phyloP scores from a whole-genome alignment of 2,888 invertebrate species.

The Amblyjoppa proteus region DNA sequence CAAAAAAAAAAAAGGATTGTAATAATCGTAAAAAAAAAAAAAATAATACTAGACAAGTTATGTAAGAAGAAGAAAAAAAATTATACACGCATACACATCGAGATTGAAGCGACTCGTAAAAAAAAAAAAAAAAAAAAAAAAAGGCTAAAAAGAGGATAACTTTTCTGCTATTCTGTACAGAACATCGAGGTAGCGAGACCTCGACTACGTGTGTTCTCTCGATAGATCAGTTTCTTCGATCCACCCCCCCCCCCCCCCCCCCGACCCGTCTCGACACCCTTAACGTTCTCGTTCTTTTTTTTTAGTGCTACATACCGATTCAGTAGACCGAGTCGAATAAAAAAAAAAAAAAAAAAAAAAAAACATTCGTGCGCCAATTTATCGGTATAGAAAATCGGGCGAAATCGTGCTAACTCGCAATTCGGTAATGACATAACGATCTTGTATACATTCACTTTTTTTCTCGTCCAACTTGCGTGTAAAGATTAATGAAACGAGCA shows the following conservation, averaged over 20 bases:
- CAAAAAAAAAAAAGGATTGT: constrained; percentile 48
- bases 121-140: constrained; percentile 12
- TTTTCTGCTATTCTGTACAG: constrained; percentile 47
- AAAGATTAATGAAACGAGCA: constrained; percentile 22
- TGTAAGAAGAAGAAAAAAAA: constrained; percentile 37
- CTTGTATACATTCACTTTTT: constrained; percentile 27
- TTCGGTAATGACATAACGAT: not conserved
- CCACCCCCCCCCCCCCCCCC: not conserved
- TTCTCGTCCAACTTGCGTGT: constrained; percentile 18
- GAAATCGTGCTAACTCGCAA: not conserved
- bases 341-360: not conserved
- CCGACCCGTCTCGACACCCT: constrained; percentile 18
- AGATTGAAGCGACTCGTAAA: constrained; percentile 27
- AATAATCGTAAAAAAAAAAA: constrained; percentile 49
- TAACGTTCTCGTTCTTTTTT: constrained; percentile 18
- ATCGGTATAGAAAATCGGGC: constrained; percentile 20
- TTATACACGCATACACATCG: constrained; percentile 38
- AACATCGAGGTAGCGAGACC: constrained; percentile 37
- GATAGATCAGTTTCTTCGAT: constrained; percentile 44
- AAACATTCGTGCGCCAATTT: constrained; percentile 11
- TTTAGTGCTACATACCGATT: constrained; percentile 1
- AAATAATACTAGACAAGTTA: constrained; percentile 21
- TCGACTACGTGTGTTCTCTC: constrained; percentile 35
- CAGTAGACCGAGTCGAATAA: not conserved
- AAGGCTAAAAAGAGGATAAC: constrained; percentile 3